Conservation (phyloP, 1,140 invertebrate genomes). For the Pachypeltis micranthus region DNA sequence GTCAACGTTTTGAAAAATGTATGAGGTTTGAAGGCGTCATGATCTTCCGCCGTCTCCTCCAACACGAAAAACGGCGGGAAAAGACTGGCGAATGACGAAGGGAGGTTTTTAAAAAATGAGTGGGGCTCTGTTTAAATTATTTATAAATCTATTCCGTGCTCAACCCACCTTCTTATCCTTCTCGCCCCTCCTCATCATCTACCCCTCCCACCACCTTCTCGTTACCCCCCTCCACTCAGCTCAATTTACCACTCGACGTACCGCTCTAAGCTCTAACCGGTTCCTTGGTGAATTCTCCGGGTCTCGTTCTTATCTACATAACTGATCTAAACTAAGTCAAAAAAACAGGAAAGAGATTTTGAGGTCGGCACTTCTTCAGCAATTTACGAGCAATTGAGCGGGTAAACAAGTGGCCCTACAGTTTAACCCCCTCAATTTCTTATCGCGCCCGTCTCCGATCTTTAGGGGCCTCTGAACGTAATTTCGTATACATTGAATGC, state of each 20-base stretch:
- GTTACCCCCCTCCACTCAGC: neutral
- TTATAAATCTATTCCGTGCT: neutral
- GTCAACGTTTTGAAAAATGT: slow-evolving; percentile 12
- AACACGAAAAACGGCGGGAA: neutral
- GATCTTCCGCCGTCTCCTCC: neutral
- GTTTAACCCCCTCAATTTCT: too few species aligned
- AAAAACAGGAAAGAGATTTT: too few species aligned
- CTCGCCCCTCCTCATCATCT: neutral
- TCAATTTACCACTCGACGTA: too few species aligned
- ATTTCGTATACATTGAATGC: too few species aligned
- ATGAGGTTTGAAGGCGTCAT: neutral
- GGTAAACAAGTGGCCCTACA: too few species aligned
- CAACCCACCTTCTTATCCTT: neutral
- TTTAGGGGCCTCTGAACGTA: too few species aligned
- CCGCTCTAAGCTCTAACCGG: too few species aligned
- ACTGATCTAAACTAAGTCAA: neutral
- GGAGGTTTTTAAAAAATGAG: slow-evolving; percentile 2
- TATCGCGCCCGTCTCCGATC: too few species aligned
- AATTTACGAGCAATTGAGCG: too few species aligned
- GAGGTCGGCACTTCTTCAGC: too few species aligned
- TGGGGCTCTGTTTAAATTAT: neutral
- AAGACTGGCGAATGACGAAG: slow-evolving; percentile 13
- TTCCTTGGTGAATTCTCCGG: neutral
- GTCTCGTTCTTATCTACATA: neutral
- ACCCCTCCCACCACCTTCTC: neutral